A percentile compares a stretch with the other conserved stretches of the same genome.
Conservation (phyloP, 2,888 invertebrate species). For the Ypsolopha sequella region DNA sequence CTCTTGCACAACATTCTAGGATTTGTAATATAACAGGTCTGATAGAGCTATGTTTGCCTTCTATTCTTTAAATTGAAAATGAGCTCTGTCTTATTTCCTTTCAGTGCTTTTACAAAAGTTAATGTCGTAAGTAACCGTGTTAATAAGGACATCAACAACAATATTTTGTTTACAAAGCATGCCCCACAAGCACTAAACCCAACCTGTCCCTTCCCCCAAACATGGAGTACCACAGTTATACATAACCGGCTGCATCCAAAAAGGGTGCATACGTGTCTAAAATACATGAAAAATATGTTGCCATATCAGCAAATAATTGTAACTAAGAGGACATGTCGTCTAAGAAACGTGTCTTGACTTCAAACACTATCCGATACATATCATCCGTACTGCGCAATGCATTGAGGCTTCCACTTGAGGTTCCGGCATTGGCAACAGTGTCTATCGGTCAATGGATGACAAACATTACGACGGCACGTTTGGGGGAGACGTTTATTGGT, state of each 20-base stretch:
- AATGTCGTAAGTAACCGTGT: too few relatives aligned
- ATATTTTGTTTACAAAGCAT: not conserved
- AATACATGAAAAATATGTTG: slow-evolving; percentile 28
- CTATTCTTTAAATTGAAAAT: too few relatives aligned
- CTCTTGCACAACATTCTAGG: too few relatives aligned
- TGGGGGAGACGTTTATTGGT: too few relatives aligned
- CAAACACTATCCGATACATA: slow-evolving; percentile 13
- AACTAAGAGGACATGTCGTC: slow-evolving; percentile 42
- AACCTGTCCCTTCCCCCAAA: slow-evolving; percentile 10
- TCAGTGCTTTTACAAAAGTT: too few relatives aligned
- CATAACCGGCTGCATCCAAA: slow-evolving; percentile 34
- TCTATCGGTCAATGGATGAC: not conserved
- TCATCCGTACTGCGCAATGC: not conserved
- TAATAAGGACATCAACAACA: not conserved
- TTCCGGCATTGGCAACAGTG: not conserved
- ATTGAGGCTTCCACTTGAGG: not conserved
- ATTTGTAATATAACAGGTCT: too few relatives aligned
- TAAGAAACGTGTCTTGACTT: slow-evolving; percentile 40
- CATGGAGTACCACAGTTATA: slow-evolving; percentile 43
- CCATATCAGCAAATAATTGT: slow-evolving; percentile 45
- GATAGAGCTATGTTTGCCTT: too few relatives aligned
- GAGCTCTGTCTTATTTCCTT: too few relatives aligned
- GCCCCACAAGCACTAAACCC: slow-evolving; percentile 1
- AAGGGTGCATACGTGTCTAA: slow-evolving; percentile 39
- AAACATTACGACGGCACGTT: too few relatives aligned